phyloP scores from a whole-genome alignment of 1,140 invertebrate genomes.

The Drosophila biarmipes region DNA sequence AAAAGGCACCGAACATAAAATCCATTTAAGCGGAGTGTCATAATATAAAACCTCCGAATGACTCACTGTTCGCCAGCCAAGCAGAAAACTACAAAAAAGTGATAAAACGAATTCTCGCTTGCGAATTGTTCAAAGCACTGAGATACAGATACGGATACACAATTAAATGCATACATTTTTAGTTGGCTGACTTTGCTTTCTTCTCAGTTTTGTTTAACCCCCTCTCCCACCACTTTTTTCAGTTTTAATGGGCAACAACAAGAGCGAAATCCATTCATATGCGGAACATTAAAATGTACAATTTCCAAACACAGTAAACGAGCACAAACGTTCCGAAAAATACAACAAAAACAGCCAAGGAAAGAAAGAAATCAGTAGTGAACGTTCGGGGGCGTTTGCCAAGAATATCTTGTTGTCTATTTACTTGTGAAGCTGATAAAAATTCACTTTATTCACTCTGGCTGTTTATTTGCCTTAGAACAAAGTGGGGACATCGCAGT shows the following conservation, averaged over 20 bases:
- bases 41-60: constrained; percentile 16
- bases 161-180: constrained; percentile 47
- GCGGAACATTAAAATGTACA: constrained; percentile 63
- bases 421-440: constrained; percentile 74
- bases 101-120: constrained; percentile 35
- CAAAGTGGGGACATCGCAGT: constrained; percentile 44
- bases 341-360: constrained; percentile 5
- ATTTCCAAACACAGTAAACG: constrained; percentile 58
- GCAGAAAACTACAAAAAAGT: constrained; percentile 27
- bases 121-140: constrained; percentile 14
- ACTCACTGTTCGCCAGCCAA: constrained; percentile 21
- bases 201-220: constrained; percentile 50
- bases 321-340: constrained; percentile 8
- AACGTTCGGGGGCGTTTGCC: constrained; percentile 37
- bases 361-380: constrained; percentile 35
- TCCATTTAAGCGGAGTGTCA: constrained; percentile 47
- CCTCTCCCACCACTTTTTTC: background rate
- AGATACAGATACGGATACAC: constrained; percentile 13
- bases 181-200: constrained; percentile 35
- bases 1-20: constrained; percentile 38
- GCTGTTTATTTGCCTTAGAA: constrained; percentile 58
- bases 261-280: constrained; percentile 68
- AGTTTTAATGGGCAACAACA: constrained; percentile 67
- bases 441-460: constrained; percentile 77
- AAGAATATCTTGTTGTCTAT: constrained; percentile 77